phyloP scores from a whole-genome alignment of 2,797 vertebrate genomes.

The Morelia viridis region DNA sequence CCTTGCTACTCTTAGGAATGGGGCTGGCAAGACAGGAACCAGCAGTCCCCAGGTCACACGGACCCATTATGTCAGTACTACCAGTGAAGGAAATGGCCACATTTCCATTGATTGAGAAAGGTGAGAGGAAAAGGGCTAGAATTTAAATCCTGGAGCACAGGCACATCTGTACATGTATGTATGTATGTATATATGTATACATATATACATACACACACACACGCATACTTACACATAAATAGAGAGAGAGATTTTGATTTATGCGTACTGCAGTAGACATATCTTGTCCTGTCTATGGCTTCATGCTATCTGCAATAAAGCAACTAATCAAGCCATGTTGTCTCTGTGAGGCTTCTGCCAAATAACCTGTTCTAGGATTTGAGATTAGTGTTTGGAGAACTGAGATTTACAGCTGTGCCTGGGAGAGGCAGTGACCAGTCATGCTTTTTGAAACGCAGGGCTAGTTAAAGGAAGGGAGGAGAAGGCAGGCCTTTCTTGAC shows the following conservation, averaged over 20 bases:
- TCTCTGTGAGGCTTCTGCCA: neutral
- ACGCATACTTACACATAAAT: neutral
- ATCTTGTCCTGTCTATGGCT: neutral
- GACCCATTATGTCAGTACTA: neutral
- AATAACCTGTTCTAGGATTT: neutral
- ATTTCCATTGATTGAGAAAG: neutral
- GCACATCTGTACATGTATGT: neutral
- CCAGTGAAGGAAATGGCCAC: neutral
- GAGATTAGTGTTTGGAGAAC: neutral
- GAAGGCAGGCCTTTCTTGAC: neutral
- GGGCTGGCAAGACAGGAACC: neutral
- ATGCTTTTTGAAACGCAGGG: neutral
- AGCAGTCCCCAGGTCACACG: neutral
- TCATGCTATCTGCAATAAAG: neutral
- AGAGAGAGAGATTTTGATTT: neutral
- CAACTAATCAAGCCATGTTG: neutral
- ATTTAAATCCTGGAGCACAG: neutral
- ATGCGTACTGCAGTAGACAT: neutral
- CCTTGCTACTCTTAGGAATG: too few species aligned
- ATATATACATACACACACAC: neutral
- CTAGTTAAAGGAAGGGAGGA: neutral
- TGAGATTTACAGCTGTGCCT: neutral
- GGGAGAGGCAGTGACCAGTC: neutral
- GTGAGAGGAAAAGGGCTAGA: neutral
- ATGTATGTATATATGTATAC: too few species aligned